Base-by-base conservation (phyloP, 2,888 invertebrate genomes). In the Patella ulyssiponensis region DNA sequence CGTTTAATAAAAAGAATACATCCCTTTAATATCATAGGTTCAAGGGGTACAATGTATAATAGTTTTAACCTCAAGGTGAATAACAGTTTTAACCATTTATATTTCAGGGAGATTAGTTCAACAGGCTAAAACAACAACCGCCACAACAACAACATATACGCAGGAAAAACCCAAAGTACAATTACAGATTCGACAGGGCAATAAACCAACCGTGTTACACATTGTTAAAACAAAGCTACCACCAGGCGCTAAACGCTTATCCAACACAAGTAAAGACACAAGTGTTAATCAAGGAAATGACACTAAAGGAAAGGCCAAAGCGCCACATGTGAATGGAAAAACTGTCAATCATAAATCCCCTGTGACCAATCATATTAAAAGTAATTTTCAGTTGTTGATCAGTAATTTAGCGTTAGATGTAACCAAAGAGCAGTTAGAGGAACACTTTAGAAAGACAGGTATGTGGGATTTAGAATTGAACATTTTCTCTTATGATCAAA, bases 391-490 rank as follows among this genome's bases (percentile, higher is more conserved):
- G 17, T 77, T 90, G 20, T 87, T 88, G 83, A 86, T 90, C 14
- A 88, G 88, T 14, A 89, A 90, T 83, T 82, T 90, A 58, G 88
- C 90, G 1, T 85, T 80, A 58, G 82, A 85, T 75, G 82, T 87
- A 3, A 88, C 88, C 0, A 85, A 86, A 69, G 89, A 89, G 77
- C 88, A 89, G 75, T 79, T 90, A 23, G 85, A 86, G 76, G 86
- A 88, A 53, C 90, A 90, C 79, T 89, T 90, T 82, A 84, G 84
- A 71, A 87, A 86, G 82, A 86, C 88, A 81, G 88, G 89, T 88
- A 81, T 0, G 44, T 44, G 44, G 44, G 7, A 44, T 44, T 44
- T 44, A 44, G 44, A 9, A 44, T 9, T 44, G 0, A 44, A 44
- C 44, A 44, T 44, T 1, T 33, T 27, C 27, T 27, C 1, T 27